These are phyloP conservation scores for Morone saxatilis DNA, from an alignment of 2,113 vertebrate genomes.

Conservation along the genomic window DNA sequence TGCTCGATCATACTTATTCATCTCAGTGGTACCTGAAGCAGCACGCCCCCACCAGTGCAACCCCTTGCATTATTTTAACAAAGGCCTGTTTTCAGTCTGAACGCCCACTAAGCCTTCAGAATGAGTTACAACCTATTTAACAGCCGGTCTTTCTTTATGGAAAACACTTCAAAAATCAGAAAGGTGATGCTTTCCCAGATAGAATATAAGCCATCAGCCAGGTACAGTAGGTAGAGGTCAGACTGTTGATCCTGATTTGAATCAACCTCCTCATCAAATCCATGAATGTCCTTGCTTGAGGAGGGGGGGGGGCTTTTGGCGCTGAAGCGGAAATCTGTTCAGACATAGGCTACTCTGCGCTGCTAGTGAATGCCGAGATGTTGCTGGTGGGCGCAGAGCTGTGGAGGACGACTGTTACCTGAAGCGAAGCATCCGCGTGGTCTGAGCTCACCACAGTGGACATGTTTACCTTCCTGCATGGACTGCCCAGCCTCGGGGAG, in stretches of 20 bases:
- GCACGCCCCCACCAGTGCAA: background rate
- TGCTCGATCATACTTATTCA: background rate
- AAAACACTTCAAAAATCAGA: conserved; percentile 29
- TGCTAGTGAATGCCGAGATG: conserved; percentile 67
- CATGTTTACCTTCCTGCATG: conserved; percentile 85
- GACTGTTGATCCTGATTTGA: conserved; percentile 76
- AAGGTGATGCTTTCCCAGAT: conserved; percentile 42
- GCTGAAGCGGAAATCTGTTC: conserved; percentile 74
- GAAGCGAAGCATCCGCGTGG: conserved; percentile 75
- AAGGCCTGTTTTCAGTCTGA: background rate
- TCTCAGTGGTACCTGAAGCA: background rate
- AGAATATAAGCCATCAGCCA: conserved; percentile 63
- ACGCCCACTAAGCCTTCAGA: conserved; percentile 38
- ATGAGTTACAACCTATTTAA: conserved; percentile 28
- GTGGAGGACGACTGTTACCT: conserved; percentile 81
- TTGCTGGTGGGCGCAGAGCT: conserved; percentile 74
- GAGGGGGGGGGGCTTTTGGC: conserved; percentile 53
- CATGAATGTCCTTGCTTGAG: conserved; percentile 75
- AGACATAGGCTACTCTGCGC: conserved; percentile 64
- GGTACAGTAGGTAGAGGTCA: conserved; percentile 71
- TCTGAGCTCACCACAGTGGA: conserved; percentile 81
- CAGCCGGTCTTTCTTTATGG: background rate
- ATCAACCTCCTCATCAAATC: conserved; percentile 71
- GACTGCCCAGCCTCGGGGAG: conserved; percentile 72
- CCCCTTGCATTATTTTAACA: conserved; percentile 17